A percentile compares a stretch with the other conserved stretches of the same genome.
These are phyloP conservation scores for Maccullochella peelii DNA, from an alignment of 2,113 vertebrate species.

Conservation along the genomic window DNA sequence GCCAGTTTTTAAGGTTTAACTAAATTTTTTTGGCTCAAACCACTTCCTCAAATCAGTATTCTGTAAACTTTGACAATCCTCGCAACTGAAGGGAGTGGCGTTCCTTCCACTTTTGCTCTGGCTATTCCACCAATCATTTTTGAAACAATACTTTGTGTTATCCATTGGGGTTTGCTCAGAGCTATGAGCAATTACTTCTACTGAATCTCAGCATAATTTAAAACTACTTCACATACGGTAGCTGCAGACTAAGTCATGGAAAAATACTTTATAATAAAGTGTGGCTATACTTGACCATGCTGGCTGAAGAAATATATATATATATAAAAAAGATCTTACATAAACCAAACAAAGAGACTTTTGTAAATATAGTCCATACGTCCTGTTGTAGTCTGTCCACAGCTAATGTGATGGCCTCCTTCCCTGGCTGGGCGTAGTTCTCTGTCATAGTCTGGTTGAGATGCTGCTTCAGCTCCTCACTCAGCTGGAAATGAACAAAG, in stretches of 20 bases:
- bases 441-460: conserved; percentile 86
- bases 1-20: neutral
- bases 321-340: too few species aligned
- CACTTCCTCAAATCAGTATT: neutral
- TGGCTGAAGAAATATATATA: conserved; percentile 4
- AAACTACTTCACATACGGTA: conserved; percentile 1
- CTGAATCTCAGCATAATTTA: neutral
- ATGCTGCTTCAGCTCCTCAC: conserved; percentile 88
- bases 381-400: conserved; percentile 90
- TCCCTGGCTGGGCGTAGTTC: conserved; percentile 85
- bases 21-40: neutral
- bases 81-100: neutral
- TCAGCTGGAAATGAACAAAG: conserved; percentile 81
- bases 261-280: neutral
- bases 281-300: neutral
- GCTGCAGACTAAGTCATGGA: conserved; percentile 2
- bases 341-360: conserved; percentile 12
- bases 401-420: conserved; percentile 83
- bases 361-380: conserved; percentile 73
- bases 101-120: neutral
- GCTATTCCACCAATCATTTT: conserved; percentile 16
- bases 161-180: neutral
- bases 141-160: conserved; percentile 4
- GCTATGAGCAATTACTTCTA: neutral
- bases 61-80: neutral